These are phyloP conservation scores for Cosmopolites sordidus DNA, from an alignment of 2,888 invertebrate species.

Conservation along the genomic window DNA sequence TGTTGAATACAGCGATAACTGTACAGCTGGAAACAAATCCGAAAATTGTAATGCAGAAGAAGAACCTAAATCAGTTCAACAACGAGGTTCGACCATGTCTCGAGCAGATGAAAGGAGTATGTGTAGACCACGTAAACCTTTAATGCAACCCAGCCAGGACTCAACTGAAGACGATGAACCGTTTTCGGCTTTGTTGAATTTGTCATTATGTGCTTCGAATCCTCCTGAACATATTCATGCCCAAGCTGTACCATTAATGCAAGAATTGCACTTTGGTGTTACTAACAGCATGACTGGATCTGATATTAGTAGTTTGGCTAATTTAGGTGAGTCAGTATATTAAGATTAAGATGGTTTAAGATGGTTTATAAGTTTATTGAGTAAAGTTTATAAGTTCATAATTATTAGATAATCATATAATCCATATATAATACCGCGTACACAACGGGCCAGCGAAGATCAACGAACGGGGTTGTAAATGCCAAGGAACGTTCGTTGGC, in stretches of 20 bases:
- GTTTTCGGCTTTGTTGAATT: slow-evolving; percentile 45
- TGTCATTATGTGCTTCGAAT: slow-evolving; percentile 43
- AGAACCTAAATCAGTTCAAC: background rate
- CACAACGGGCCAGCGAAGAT: too few relatives aligned
- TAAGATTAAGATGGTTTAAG: too few relatives aligned
- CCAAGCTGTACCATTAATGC: slow-evolving; percentile 35
- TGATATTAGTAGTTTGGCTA: slow-evolving; percentile 66
- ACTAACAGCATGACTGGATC: slow-evolving; percentile 52
- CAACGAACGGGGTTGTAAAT: too few relatives aligned
- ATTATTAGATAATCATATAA: too few relatives aligned
- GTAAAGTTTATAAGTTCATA: too few relatives aligned
- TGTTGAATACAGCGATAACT: background rate
- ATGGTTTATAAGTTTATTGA: too few relatives aligned
- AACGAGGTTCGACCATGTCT: background rate
- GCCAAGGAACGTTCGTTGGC: too few relatives aligned
- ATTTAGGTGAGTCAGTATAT: slow-evolving; percentile 48
- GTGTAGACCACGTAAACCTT: slow-evolving; percentile 22
- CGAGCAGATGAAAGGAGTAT: slow-evolving; percentile 4
- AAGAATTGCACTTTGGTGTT: slow-evolving; percentile 42
- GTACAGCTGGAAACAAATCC: background rate
- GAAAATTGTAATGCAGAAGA: background rate
- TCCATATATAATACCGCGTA: too few relatives aligned
- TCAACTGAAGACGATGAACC: slow-evolving; percentile 44
- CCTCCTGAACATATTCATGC: slow-evolving; percentile 35
- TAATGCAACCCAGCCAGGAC: slow-evolving; percentile 37